A percentile compares a stretch with the other conserved stretches of the same genome.
phyloP scores from a whole-genome alignment of 2,113 vertebrate genomes.

The Ascaphus truei region DNA sequence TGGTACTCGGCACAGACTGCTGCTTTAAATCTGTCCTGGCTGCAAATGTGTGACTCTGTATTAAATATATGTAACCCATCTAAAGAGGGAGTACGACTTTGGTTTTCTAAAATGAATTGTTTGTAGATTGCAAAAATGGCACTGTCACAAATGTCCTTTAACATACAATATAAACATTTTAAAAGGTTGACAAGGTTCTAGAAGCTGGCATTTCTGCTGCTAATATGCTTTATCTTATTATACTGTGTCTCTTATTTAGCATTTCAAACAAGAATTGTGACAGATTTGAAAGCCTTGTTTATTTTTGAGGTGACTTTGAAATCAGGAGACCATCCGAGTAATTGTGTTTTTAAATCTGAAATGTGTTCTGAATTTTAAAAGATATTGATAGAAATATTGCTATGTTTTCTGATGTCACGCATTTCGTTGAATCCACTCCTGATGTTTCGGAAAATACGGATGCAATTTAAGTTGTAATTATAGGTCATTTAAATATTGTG shows the following conservation, averaged over 20 bases:
- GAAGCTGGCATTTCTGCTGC: constrained; percentile 21
- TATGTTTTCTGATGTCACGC: constrained; percentile 16
- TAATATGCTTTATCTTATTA: constrained; percentile 38
- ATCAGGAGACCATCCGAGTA: constrained; percentile 33
- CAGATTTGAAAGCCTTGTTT: constrained; percentile 37
- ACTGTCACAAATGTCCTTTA: constrained; percentile 31
- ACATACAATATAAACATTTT: constrained; percentile 20
- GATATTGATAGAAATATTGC: constrained; percentile 34
- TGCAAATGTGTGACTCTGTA: no score
- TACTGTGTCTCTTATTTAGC: constrained; percentile 31
- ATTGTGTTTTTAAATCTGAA: constrained; percentile 44
- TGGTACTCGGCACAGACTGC: no score
- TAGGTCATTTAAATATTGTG: not conserved
- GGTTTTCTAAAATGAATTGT: not conserved
- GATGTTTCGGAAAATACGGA: constrained; percentile 35
- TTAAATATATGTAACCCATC: no score
- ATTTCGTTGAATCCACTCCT: constrained; percentile 24
- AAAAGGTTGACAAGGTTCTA: constrained; percentile 30
- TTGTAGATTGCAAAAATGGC: constrained; percentile 16
- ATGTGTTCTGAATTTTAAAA: constrained; percentile 39
- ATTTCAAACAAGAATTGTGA: constrained; percentile 32
- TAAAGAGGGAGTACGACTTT: no score
- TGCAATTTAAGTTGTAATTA: no score
- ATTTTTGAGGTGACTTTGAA: constrained; percentile 43
- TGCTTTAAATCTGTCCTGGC: no score